A percentile compares a stretch with the other conserved stretches of the same genome.
These are phyloP conservation scores for Mnemiopsis leidyi DNA, from an alignment of 37 sponge, comb jelly and placozoan species.

Conservation along the genomic window DNA sequence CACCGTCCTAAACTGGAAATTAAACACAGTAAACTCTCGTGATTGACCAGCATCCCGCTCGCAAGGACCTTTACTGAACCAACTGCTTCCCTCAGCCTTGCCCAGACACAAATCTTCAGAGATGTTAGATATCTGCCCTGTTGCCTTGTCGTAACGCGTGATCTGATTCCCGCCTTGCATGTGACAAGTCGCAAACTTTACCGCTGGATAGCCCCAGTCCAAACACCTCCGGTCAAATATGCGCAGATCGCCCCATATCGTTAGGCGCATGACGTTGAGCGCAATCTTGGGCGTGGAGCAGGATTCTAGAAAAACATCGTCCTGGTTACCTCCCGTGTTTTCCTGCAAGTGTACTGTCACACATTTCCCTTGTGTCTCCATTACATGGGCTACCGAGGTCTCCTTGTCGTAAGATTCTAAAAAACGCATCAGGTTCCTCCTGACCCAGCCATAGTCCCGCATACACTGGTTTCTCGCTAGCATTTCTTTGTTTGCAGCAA, in stretches of 20 bases:
- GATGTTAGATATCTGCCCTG: not conserved
- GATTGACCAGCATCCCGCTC: no score
- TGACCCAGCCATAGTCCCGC: not conserved
- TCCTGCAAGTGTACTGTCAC: not conserved
- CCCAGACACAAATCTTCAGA: not conserved
- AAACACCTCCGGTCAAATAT: conserved; percentile 10
- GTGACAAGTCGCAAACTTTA: not conserved
- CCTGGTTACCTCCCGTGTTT: not conserved
- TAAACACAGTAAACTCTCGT: not conserved
- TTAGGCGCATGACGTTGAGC: not conserved
- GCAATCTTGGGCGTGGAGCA: not conserved
- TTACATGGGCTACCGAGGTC: not conserved
- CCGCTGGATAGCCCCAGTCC: not conserved
- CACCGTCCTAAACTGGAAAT: not conserved
- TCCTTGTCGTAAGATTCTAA: conserved; percentile 13
- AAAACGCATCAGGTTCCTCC: not conserved
- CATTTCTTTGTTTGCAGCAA: not conserved
- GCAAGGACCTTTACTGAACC: not conserved
- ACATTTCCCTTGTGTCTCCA: not conserved
- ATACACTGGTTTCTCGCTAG: not conserved
- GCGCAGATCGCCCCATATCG: not conserved
- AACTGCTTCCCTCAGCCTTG: not conserved
- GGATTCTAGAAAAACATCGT: not conserved
- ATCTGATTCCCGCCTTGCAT: not conserved
- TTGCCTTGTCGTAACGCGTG: not conserved